Evolutionary conservation across 1,140 invertebrate species (phyloP).

Genomic region (Streblospio benedicti): DNA sequence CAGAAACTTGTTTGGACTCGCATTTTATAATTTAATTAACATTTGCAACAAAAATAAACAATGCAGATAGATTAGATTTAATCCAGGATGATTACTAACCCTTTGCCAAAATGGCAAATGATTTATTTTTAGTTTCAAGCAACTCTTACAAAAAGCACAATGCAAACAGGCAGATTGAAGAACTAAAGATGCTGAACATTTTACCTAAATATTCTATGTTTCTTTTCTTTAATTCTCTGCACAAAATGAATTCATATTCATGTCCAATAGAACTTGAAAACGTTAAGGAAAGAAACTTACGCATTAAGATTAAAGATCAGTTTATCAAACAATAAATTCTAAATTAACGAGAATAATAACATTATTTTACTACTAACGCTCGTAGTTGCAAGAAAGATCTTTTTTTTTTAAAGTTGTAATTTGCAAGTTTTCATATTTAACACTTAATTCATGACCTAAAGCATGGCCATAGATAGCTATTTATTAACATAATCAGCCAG

Average conservation of each 20-base stretch:
- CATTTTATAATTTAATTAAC: not conserved
- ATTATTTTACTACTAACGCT: not conserved
- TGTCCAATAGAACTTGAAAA: slow-evolving; percentile 59
- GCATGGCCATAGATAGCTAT: not conserved
- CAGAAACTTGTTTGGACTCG: not conserved
- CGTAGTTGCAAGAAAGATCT: not conserved
- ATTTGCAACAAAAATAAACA: not conserved
- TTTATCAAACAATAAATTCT: not conserved
- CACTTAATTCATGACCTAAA: not conserved
- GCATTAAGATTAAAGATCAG: not conserved
- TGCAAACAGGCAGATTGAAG: not conserved
- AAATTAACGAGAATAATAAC: not conserved
- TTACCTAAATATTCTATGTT: slow-evolving; percentile 57
- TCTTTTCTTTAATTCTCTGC: slow-evolving; percentile 52
- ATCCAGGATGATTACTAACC: not conserved
- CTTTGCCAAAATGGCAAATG: not conserved
- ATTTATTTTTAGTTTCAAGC: not conserved
- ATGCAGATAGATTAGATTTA: not conserved
- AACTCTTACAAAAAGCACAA: not conserved
- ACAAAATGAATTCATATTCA: slow-evolving; percentile 65
- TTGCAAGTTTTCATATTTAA: not conserved
- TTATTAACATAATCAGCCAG: too few relatives aligned
- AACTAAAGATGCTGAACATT: slow-evolving; percentile 9
- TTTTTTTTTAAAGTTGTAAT: not conserved
- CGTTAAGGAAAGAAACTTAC: not conserved